These are phyloP conservation scores for Danio albolineatus DNA, from an alignment of 2,797 vertebrate species.

Conservation along the genomic window DNA sequence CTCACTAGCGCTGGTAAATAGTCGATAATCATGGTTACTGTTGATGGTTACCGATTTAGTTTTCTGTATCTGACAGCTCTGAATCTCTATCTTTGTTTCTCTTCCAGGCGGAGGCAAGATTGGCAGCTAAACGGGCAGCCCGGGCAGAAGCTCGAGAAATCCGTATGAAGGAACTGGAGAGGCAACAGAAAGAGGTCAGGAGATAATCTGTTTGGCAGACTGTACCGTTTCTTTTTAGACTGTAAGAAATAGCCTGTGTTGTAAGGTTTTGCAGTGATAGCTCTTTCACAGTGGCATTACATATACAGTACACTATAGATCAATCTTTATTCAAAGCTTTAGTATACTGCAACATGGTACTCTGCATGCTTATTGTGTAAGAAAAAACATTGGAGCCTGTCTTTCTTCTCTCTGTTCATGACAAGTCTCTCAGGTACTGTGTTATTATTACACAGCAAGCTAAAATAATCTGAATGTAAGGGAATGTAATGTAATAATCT, in stretches of 20 bases:
- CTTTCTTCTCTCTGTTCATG: too few relatives aligned
- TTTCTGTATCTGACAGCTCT: not conserved
- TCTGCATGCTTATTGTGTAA: too few relatives aligned
- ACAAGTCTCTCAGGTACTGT: too few relatives aligned
- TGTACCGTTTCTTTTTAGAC: slow-evolving; percentile 11
- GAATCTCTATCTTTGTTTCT: slow-evolving; percentile 41
- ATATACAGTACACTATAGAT: not conserved
- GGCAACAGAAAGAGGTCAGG: slow-evolving; percentile 92
- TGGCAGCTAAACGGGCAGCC: slow-evolving; percentile 89
- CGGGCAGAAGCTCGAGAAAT: slow-evolving; percentile 93
- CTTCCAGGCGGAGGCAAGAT: slow-evolving; percentile 88
- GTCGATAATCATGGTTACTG: not conserved
- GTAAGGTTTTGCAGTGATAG: not conserved
- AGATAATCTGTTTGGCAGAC: slow-evolving; percentile 11
- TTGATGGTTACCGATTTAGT: not conserved
- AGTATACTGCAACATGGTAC: too few relatives aligned
- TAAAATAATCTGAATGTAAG: too few relatives aligned
- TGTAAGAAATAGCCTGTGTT: not conserved
- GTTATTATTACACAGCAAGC: too few relatives aligned
- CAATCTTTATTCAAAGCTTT: not conserved
- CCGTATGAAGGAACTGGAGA: slow-evolving; percentile 94
- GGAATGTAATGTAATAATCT: too few relatives aligned
- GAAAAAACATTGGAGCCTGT: too few relatives aligned
- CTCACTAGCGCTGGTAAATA: not conserved
- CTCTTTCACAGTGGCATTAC: not conserved